These are phyloP conservation scores for Onychomys torridus DNA, from an alignment of 2,797 vertebrate species.

Conservation along the genomic window DNA sequence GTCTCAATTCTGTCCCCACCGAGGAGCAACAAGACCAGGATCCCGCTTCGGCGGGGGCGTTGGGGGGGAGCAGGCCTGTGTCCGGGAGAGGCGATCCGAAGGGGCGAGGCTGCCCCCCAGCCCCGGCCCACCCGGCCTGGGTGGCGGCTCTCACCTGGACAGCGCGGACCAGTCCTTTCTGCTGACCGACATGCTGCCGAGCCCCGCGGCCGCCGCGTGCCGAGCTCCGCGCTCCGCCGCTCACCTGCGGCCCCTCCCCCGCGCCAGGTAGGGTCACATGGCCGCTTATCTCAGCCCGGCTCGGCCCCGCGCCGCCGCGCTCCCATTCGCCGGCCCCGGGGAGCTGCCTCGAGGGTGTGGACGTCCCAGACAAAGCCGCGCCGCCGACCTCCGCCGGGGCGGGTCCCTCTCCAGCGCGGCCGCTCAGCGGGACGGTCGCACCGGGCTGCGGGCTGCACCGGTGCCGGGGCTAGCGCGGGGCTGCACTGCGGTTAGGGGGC, in stretches of 20 bases:
- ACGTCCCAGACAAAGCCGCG: constrained; percentile 51
- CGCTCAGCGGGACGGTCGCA: not conserved
- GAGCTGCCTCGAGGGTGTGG: constrained; percentile 64
- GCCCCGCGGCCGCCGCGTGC: constrained; percentile 4
- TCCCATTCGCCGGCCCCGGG: constrained; percentile 15
- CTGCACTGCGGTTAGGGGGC: constrained; percentile 40
- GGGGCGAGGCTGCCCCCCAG: not conserved
- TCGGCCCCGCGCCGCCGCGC: constrained; percentile 51
- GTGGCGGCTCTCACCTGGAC: constrained; percentile 92
- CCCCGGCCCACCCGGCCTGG: not conserved
- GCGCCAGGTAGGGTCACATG: constrained; percentile 90
- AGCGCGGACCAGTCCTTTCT: constrained; percentile 95
- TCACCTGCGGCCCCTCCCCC: constrained; percentile 91
- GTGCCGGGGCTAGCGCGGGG: constrained; percentile 19
- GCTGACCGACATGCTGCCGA: constrained; percentile 90
- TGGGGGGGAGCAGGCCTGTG: not conserved
- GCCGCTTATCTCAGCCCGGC: constrained; percentile 87
- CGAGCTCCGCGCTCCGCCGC: not conserved
- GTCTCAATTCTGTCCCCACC: not conserved
- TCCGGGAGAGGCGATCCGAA: not conserved
- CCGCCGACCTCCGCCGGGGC: constrained; percentile 5
- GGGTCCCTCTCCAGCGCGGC: not conserved
- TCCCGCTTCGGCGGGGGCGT: rapidly evolving
- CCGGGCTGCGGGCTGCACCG: not conserved
- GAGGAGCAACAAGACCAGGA: not conserved